Evolutionary conservation across 2,113 vertebrate genomes (phyloP), one percentile per base, ranked within the genome.

Genomic region (Nothoprocta pentlandii): DNA sequence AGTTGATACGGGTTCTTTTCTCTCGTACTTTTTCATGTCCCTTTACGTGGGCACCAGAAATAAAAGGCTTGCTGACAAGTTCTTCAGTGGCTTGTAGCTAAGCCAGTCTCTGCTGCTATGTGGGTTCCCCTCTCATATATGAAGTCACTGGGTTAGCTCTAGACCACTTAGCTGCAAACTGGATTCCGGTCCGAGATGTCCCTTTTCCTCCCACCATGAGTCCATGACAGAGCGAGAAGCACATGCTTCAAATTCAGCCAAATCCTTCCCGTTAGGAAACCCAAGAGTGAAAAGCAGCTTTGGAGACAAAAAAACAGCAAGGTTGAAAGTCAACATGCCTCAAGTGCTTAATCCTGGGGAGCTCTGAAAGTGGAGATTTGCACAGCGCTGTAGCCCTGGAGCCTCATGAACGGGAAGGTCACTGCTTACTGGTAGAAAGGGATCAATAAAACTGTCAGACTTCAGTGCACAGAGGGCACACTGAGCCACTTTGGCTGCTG

Each of bases 91-190:
- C 28, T 61, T 15, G 9, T 4, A 2, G 12, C 41, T 76, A 28
- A 7, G n/a, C 22, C 8, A 19, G 34, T 30, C 34, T 49, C 83
- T 39, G 26, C 9, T 20, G 62, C n/a, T 36, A 15, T 4, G 11
- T 0, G 20, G 56, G 42, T 22, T 8, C 68, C 44, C 32, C 23
- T 34, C 16, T 25, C 6, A 3, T 10, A 19, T 2, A 11, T 5
- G 14, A 34, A 61, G 42, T 15, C 5, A 28, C 20, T 3, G 2
- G 46, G 39, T 51, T 21, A 26, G 9, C 34, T 28, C 19, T 47
- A 36, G 63, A 19, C 23, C 5, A 13, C 30, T 53, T 34, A 20
- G 9, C 44, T 51, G 28, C 44, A 74, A 47, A 64, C 51, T 41
- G 17, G 11, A 39, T 70, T 21, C 39, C 32, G 28, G 61, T 21